phyloP scores from a whole-genome alignment of 2,113 vertebrate genomes.

The Oncorhynchus kisutch region DNA sequence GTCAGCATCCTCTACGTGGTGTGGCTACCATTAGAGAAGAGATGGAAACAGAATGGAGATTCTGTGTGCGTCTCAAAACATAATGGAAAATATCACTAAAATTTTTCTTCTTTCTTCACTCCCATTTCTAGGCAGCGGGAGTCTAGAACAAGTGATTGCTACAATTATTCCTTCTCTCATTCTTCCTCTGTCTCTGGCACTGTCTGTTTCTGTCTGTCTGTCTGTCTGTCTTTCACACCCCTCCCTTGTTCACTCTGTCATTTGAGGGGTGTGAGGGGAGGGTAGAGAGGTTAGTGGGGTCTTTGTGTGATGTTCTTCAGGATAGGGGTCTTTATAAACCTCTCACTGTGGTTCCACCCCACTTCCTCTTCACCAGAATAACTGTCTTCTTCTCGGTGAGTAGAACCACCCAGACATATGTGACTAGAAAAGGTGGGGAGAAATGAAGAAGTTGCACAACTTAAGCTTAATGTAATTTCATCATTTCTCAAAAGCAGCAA shows the following conservation, averaged over 20 bases:
- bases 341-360: slow-evolving; percentile 8
- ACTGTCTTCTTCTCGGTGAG: background rate
- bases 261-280: too few species aligned
- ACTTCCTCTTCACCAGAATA: slow-evolving; percentile 4
- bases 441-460: slow-evolving; percentile 6
- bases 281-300: too few species aligned
- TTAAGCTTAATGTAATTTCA: slow-evolving; percentile 2
- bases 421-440: background rate
- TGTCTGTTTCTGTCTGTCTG: too few species aligned
- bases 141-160: background rate
- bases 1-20: background rate
- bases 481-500: background rate
- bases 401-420: background rate
- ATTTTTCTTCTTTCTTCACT: background rate
- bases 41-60: too few species aligned
- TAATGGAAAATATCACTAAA: too few species aligned
- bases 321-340: background rate
- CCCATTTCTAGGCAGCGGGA: background rate
- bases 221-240: background rate
- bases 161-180: too few species aligned
- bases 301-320: background rate
- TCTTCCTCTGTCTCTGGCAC: too few species aligned
- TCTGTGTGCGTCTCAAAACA: too few species aligned
- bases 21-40: too few species aligned
- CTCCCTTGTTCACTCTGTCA: too few species aligned